Percentiles rank a stretch among this genome's conserved stretches.
phyloP scores from a whole-genome alignment of 53 echinoderm and acorn worm genomes.

The Echinometra lucunter region DNA sequence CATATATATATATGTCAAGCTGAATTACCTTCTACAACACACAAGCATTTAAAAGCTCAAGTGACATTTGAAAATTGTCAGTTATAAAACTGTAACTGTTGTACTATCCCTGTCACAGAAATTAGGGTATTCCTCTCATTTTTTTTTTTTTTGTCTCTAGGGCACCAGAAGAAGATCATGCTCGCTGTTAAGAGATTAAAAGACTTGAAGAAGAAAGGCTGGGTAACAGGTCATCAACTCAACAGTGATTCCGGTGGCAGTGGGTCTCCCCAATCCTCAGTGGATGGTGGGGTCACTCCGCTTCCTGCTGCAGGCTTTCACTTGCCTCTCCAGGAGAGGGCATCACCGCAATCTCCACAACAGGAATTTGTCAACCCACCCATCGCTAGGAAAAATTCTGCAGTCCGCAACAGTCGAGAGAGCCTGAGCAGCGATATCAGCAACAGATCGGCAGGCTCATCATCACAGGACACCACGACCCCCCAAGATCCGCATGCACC shows the following conservation, averaged over 20 bases:
- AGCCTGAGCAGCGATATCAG: constrained; percentile 91
- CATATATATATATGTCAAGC: too few relatives aligned
- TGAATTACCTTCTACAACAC: too few relatives aligned
- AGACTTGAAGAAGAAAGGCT: constrained; percentile 88
- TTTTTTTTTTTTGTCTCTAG: constrained; percentile 52
- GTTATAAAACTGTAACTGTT: too few relatives aligned
- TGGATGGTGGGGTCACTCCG: constrained; percentile 80
- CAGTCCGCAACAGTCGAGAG: constrained; percentile 89
- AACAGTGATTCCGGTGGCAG: constrained; percentile 83
- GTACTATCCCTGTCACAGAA: not conserved
- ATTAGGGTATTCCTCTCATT: not conserved
- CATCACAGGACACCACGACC: constrained; percentile 53
- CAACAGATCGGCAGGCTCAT: constrained; percentile 86
- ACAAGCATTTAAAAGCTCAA: too few relatives aligned
- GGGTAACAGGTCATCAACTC: constrained; percentile 73
- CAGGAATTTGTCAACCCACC: constrained; percentile 71
- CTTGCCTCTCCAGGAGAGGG: constrained; percentile 58
- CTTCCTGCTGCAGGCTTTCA: constrained; percentile 75
- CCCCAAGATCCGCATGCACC: constrained; percentile 61
- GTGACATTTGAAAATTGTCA: too few relatives aligned
- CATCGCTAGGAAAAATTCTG: constrained; percentile 67
- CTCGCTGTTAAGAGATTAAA: constrained; percentile 90
- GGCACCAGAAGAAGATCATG: constrained; percentile 96
- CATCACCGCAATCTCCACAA: constrained; percentile 79
- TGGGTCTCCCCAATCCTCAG: constrained; percentile 83